Base-by-base conservation (phyloP, 1,140 invertebrate species). In the Agrilus planipennis region DNA sequence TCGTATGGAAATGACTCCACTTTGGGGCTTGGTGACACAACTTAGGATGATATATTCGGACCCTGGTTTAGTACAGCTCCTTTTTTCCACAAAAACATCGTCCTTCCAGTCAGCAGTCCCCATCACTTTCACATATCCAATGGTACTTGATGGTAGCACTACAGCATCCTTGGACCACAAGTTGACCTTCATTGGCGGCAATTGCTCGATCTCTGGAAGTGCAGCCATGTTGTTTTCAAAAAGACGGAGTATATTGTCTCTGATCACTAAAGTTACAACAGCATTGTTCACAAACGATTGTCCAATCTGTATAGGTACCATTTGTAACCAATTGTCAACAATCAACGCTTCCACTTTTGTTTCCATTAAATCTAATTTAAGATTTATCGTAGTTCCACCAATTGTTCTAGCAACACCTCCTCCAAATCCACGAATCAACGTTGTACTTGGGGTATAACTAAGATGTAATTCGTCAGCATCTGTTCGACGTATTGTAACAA, bases 381-480 rank as follows among this genome's bases (percentile, higher is more conserved):
- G n/a, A n/a, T n/a, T n/a, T n/a, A n/a, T n/a, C n/a, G n/a, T n/a
- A n/a, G n/a, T n/a, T n/a, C n/a, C n/a, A n/a, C n/a, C n/a, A n/a
- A n/a, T n/a, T n/a, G n/a, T n/a, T n/a, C n/a, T n/a, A n/a, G n/a
- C n/a, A n/a, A n/a, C n/a, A n/a, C n/a, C n/a, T n/a, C n/a, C n/a
- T n/a, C n/a, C n/a, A n/a, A n/a, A n/a, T n/a, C n/a, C n/a, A n/a
- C n/a, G n/a, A n/a, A n/a, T n/a, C n/a, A n/a, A n/a, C n/a, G n/a
- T n/a, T n/a, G 53, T 11, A 56, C 45, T 6, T 41, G 16, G 28
- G 39, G 35, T 14, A 64, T 32, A 34, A 47, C 51, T 15, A 35
- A 6, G 1, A 53, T 39, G 36, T 60, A 55, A 45, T 58, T 42
- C 37, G 52, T 37, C 42, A 63, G 57, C 63, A 16, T 53, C 50